Base-by-base conservation (phyloP, 2,797 vertebrate species). In the Eospalax fontanierii region DNA sequence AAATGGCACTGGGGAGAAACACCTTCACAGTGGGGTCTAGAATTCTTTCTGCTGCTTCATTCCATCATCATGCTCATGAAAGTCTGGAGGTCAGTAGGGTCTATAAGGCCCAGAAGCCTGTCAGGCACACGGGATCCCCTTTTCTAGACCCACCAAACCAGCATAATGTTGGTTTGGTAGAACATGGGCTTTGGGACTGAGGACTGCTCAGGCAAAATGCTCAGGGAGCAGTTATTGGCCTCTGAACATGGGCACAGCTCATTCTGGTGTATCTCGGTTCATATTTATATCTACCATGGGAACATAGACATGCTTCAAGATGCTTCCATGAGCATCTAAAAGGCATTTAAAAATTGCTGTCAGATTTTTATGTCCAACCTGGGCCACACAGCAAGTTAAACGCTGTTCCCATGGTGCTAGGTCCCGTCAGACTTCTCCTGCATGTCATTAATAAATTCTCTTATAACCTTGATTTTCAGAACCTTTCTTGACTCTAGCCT, bases 281-380 rank as follows among this genome's bases (percentile, higher is more conserved):
- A 35, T 43, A 4, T 84, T 89, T 68, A 38, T 50, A 40, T 68
- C 89, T 38, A 14, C 30, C 4, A 30, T 35, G 22, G 5, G 21
- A 15, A 86, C 43, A 38, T 59, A 70, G 76, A 66, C 21, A 2
- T 61, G 35, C 87, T 94, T 90, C 88, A 76, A 74, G 92, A 68
- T 30, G 46, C 66, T 85, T 89, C 66, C 85, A 75, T 38, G 68
- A 6, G 43, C 6, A 6, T 66, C 92, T 80, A 70, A 66, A 90
- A 86, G n/a, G 43, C 50, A 10, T 33, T n/a, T n/a, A n/a, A n/a
- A n/a, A n/a, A n/a, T n/a, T n/a, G n/a, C n/a, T 15, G 22, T 71
- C 91, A 71, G 84, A 40, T 74, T 63, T 79, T 38, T 40, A 19
- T 0, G 10, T 54, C 21, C 35, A 38, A 18, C 21, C 15, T 22